Evolutionary conservation across 1,140 invertebrate genomes (phyloP), one percentile per base, ranked within the genome.

Genomic region (Trichoplusia ni): DNA sequence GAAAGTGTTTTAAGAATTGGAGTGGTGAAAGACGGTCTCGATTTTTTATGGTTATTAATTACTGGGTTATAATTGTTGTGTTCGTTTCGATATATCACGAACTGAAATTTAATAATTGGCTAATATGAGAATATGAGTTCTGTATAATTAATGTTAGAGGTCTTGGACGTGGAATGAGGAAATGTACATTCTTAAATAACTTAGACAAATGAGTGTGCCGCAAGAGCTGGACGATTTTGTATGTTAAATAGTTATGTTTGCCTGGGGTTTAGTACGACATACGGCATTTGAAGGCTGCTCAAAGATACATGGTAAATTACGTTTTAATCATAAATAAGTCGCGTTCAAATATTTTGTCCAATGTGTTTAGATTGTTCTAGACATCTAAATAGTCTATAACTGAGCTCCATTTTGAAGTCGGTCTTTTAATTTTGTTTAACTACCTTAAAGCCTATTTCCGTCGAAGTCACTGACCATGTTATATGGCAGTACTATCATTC

Each of bases 1-100:
- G 71, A 67, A 69, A 70, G 67, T 62, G 49, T 46, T 62, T 63
- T 65, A 18, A 31, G 62, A 67, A 40, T 63, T 56, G 35, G 56
- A 64, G 35, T 49, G 49, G 69, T 69, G 73, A 68, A 49, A 63
- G 65, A 64, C 53, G 67, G 54, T 63, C 51, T 29, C 38, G 29
- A 62, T 59, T 59, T 59, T 46, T 59, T 59, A 46, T 59, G 18
- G 56, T 59, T 59, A 59, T 59, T 59, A 59, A 59, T 59, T 46
- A 59, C 23, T 9, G 21, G 4, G n/a, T 31, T 46, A 35, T 60
- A 60, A 60, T 60, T 60, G 13, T 60, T 60, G 56, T 47, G 46
- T 60, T 47, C 42, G 56, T 46, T 46, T 31, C 56, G 56, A 46
- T 59, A 56, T 56, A 56, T 56, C 53, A 56, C 37, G 33, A 33